phyloP scores from a whole-genome alignment of 2,113 vertebrate species.

The Paraplagusia blochii region DNA sequence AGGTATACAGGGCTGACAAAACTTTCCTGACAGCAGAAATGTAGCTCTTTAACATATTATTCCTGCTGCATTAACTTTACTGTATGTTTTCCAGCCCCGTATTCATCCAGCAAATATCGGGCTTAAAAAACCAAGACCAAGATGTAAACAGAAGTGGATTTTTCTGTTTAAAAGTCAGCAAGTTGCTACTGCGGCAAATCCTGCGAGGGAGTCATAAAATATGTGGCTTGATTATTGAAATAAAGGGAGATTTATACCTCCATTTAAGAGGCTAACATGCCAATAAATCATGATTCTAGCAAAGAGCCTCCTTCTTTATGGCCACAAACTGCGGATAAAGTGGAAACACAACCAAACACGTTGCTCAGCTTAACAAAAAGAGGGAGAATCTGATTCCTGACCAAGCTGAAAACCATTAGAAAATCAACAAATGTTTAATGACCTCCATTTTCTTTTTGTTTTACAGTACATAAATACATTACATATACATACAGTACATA shows the following conservation, averaged over 20 bases:
- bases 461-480: too few relatives aligned
- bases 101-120: not conserved
- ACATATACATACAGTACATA: too few relatives aligned
- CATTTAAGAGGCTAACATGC: constrained; percentile 8
- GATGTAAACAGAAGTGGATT: too few relatives aligned
- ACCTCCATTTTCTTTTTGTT: too few relatives aligned
- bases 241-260: not conserved
- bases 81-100: constrained; percentile 1
- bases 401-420: too few relatives aligned
- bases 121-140: not conserved
- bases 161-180: too few relatives aligned
- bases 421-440: too few relatives aligned
- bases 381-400: constrained; percentile 14
- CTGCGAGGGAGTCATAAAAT: not conserved
- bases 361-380: constrained; percentile 15
- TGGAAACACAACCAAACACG: constrained; percentile 3
- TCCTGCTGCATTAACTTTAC: constrained; percentile 10
- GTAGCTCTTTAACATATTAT: constrained; percentile 17
- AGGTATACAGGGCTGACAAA: constrained; percentile 47
- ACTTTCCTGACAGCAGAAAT: constrained; percentile 52
- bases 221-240: constrained; percentile 2
- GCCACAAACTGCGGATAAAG: constrained; percentile 21
- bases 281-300: constrained; percentile 10
- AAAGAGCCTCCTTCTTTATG: constrained; percentile 20
- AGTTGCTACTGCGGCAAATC: too few relatives aligned